A percentile compares a stretch with the other conserved stretches of the same genome.
Conservation (phyloP, 2,888 invertebrate genomes). For the Lochmaea crataegi region DNA sequence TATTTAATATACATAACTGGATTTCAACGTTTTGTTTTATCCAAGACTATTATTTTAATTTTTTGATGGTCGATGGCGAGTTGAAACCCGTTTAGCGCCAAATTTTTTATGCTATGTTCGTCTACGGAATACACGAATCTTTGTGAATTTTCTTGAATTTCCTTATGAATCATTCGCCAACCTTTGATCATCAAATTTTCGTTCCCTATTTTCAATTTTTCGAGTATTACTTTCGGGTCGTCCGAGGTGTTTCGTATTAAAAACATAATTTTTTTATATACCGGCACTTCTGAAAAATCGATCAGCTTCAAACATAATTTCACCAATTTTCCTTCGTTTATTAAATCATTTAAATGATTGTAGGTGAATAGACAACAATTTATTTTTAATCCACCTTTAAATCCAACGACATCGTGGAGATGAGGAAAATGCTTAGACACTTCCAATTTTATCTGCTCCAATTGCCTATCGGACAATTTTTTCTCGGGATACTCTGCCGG, state of each 20-base stretch:
- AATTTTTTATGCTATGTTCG: conserved; percentile 6
- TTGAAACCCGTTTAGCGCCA: conserved; percentile 4
- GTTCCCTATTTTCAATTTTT: conserved; percentile 19
- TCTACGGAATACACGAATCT: conserved; percentile 22
- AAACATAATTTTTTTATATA: conserved; percentile 25
- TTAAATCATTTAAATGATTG: neutral
- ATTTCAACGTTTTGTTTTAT: neutral
- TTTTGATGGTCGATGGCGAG: conserved; percentile 14
- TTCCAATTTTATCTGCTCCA: conserved; percentile 8
- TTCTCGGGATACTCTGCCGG: conserved; percentile 21
- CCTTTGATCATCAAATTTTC: neutral
- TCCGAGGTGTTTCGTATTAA: conserved; percentile 9
- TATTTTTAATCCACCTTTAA: conserved; percentile 23
- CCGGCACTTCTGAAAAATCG: conserved; percentile 20
- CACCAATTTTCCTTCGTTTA: conserved; percentile 2
- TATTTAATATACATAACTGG: neutral
- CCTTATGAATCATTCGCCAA: conserved; percentile 26
- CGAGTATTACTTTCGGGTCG: conserved; percentile 16
- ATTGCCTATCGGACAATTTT: conserved; percentile 14
- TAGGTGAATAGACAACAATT: conserved; percentile 11
- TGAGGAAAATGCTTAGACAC: conserved; percentile 2
- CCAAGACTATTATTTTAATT: conserved; percentile 11
- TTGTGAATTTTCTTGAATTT: conserved; percentile 19
- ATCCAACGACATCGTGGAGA: conserved; percentile 4
- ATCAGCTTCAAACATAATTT: conserved; percentile 19